Base-by-base conservation (phyloP, 2,113 vertebrate genomes). In the Riparia riparia region DNA sequence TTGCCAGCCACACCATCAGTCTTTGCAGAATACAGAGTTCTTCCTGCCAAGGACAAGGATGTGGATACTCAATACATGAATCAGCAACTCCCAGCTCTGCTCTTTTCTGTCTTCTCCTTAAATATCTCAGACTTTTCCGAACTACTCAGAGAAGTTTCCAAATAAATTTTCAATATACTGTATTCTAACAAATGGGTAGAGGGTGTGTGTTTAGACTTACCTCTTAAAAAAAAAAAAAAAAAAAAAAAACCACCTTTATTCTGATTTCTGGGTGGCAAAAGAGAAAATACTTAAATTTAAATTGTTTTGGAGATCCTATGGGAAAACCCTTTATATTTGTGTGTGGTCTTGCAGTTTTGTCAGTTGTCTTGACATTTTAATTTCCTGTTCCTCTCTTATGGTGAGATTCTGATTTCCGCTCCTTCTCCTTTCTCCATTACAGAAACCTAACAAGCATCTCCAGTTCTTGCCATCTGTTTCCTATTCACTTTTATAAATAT, bases 341-440 rank as follows among this genome's bases (percentile, higher is more conserved):
- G 96, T 94, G 96, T 97, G 97, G 96, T 96, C 98, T 78, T 72
- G 51, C 29, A 50, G 21, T 89, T 96, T 96, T 97, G 91, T 97
- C 96, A 92, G 82, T 90, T 71, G 89, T 87, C 82, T 96, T 96
- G 95, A 97, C 86, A 94, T 95, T 97, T 98, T 98, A 96, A 98
- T 97, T 98, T 98, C 96, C 98, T 97, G 93, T 96, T 96, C 93
- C 93, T 89, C 91, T 97, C 95, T 97, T 97, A 66, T 32, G 63
- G 78, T 82, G 79, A 74, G 80, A 96, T 97, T 96, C 97, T 84
- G 91, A 96, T 97, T 97, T 97, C 97, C 57, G 3, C 45, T 95
- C n/a, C 82, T 93, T 96, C 54, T 93, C 93, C 87, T 96, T 84
- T 81, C 90, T 92, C 76, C 82, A 60, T 57, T 58, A 78, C 26